phyloP scores from a whole-genome alignment of 2,888 invertebrate species.

The Noctua janthina region DNA sequence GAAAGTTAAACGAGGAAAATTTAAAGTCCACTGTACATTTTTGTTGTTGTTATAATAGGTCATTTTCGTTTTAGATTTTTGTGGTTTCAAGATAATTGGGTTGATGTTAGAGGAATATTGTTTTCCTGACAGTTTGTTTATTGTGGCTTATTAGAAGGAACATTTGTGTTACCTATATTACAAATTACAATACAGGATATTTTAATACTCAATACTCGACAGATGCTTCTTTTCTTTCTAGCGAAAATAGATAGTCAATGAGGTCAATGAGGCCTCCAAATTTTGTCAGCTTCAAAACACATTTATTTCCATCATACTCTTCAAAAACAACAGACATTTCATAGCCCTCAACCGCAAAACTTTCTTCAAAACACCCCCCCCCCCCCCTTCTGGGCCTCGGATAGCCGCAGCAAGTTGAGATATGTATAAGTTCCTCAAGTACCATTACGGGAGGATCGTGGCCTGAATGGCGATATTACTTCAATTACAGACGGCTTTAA shows the following conservation, averaged over 20 bases:
- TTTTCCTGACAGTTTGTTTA: neutral
- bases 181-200: neutral
- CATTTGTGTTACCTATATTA: neutral
- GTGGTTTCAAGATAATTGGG: neutral
- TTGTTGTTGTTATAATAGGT: neutral
- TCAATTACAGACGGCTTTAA: slow-evolving; percentile 61
- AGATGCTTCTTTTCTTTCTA: neutral
- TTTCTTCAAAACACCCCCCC: slow-evolving; percentile 43
- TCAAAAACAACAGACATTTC: slow-evolving; percentile 25
- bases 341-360: slow-evolving; percentile 25
- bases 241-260: neutral
- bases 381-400: slow-evolving; percentile 11
- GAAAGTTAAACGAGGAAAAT: neutral
- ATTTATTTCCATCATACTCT: slow-evolving; percentile 6
- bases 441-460: slow-evolving; percentile 59
- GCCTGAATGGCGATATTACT: slow-evolving; percentile 58
- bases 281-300: neutral
- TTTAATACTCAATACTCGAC: neutral
- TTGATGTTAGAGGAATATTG: neutral
- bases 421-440: slow-evolving; percentile 60
- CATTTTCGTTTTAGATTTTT: neutral
- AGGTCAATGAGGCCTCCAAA: neutral
- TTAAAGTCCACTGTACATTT: too few relatives aligned
- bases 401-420: slow-evolving; percentile 51
- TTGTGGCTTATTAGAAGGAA: neutral